Percentiles rank a stretch among this genome's conserved stretches.
These are phyloP conservation scores for Fistularia commersonii DNA, from an alignment of 2,797 vertebrate species.

Conservation along the genomic window DNA sequence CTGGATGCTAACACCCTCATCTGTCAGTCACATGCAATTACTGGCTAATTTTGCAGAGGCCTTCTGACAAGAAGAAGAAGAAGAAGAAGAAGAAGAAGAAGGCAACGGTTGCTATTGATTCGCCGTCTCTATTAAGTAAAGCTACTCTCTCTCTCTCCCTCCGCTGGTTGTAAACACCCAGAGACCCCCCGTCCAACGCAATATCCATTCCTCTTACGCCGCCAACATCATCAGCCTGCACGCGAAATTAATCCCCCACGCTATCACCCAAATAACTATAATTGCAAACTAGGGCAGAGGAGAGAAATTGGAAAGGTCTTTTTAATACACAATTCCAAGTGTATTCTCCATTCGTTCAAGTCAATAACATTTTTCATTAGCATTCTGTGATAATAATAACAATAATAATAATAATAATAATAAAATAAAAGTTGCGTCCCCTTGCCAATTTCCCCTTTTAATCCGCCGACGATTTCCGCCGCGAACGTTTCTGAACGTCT, in stretches of 20 bases:
- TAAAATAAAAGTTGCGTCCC: slow-evolving; percentile 58
- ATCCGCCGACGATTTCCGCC: slow-evolving; percentile 77
- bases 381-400: too few relatives aligned
- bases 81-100: too few relatives aligned
- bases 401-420: slow-evolving; percentile 81
- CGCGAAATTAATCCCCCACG: slow-evolving; percentile 82
- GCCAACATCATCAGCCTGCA: slow-evolving; percentile 80
- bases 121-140: slow-evolving; percentile 84
- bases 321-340: slow-evolving; percentile 90
- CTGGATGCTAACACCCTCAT: too few relatives aligned
- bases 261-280: slow-evolving; percentile 83
- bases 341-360: slow-evolving; percentile 83
- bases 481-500: slow-evolving; percentile 59
- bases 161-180: slow-evolving; percentile 82
- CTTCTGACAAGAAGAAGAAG: slow-evolving; percentile 78
- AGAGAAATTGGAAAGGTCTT: slow-evolving; percentile 78
- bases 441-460: slow-evolving; percentile 79
- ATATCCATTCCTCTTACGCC: slow-evolving; percentile 75
- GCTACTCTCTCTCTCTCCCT: slow-evolving; percentile 74
- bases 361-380: slow-evolving; percentile 86
- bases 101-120: slow-evolving; percentile 79
- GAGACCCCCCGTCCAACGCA: slow-evolving; percentile 82
- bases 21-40: slow-evolving; percentile 76
- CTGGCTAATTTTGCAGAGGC: slow-evolving; percentile 74
- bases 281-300: slow-evolving; percentile 80